Base-by-base conservation (phyloP, 92 coral and sea anemone genomes). In the Heteractis magnifica region DNA sequence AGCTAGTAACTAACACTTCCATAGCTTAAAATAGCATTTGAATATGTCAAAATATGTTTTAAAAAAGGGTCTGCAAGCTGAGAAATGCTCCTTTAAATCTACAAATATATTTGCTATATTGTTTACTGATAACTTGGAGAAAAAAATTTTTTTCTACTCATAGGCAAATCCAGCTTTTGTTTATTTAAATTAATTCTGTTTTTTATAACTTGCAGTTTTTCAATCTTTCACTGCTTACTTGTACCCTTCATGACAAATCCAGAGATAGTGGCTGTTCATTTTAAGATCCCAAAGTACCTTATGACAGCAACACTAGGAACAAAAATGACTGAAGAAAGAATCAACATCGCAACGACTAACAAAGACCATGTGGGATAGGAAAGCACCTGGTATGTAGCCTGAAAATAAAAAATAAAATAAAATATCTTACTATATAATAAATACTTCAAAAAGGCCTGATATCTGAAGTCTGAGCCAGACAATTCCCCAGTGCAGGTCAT, bases 341-440 rank as follows among this genome's bases (percentile, higher is more conserved):
- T 87, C 51, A 95, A 85, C 9, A 92, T 72, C 50, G 90, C 86
- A 51, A 89, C 92, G 79, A 95, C 56, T 60, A 90, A 93, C 49
- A 95, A 83, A 6, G 98, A 94, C 98, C 98, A 95, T 60, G 78
- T 82, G 6, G 98, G 98, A 79, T 90, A 95, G 50, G 93, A 89
- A 16, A 95, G 79, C 52, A 84, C 86, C 58, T 81, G 86, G 53
- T 94, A 95, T 16, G 92, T 79, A 65, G 84, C 98, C 98, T 94
- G 79, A 72, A 15, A 55, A 72, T 4, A 18, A 71, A 52, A 59
- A 76, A 76, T 49, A 79, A 20, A 2, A 56, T 20, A 8, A 13
- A 34, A 6, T 13, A 48, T 20, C 70, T 4, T 62, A 5, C 64
- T 12, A 58, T 15, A 58, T 58, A 59, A 9, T 13, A 59, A 14